phyloP scores from a whole-genome alignment of 2,888 invertebrate genomes.

The Rhingia rostrata region DNA sequence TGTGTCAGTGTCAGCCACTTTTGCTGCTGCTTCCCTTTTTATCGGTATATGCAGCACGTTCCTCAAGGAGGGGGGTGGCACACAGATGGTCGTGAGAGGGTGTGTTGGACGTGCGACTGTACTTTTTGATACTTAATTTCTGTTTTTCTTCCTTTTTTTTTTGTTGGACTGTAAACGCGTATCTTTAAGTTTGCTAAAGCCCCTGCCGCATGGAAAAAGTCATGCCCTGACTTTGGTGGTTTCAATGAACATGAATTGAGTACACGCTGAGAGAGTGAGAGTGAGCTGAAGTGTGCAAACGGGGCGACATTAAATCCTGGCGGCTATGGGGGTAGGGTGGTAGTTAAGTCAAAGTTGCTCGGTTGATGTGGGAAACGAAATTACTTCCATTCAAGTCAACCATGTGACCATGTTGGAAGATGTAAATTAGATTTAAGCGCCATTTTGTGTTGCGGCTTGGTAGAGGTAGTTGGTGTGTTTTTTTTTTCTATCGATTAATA shows the following conservation, averaged over 20 bases:
- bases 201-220: constrained; percentile 4
- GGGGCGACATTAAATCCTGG: constrained; percentile 11
- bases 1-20: constrained; percentile 55
- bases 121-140: constrained; percentile 59
- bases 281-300: constrained; percentile 14
- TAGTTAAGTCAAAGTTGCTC: constrained; percentile 57
- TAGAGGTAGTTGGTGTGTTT: constrained; percentile 14
- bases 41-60: constrained; percentile 37
- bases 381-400: constrained; percentile 41
- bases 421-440: constrained; percentile 73
- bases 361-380: constrained; percentile 39
- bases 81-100: constrained; percentile 5
- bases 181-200: not conserved
- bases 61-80: constrained; percentile 24
- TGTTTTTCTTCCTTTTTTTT: constrained; percentile 7
- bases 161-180: constrained; percentile 1
- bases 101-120: constrained; percentile 53
- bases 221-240: not conserved
- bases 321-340: not conserved
- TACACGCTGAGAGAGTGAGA: not conserved
- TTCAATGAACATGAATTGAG: constrained; percentile 30
- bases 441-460: constrained; percentile 61
- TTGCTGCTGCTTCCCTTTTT: constrained; percentile 41
- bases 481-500: constrained; percentile 51
- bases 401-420: constrained; percentile 66